Conservation (phyloP, 1,140 invertebrate genomes). For the Halesus radiatus region DNA sequence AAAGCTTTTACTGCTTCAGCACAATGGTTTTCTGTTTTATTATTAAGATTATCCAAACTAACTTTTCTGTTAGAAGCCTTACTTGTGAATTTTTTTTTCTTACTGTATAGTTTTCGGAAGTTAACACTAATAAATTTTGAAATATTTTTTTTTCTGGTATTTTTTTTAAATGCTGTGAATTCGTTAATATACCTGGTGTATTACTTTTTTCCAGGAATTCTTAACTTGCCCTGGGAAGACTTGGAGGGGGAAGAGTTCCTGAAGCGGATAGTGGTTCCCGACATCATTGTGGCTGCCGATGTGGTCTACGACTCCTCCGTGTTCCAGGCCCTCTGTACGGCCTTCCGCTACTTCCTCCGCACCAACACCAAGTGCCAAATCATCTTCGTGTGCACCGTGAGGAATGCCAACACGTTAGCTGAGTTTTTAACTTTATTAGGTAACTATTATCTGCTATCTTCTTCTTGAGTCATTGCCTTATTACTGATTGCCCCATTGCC, state of each 20-base stretch:
- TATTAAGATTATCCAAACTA: no score
- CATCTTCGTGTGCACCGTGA: constrained; percentile 32
- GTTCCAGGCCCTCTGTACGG: constrained; percentile 19
- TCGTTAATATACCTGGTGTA: no score
- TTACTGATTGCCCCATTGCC: no score
- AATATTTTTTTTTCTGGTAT: no score
- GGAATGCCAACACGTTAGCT: constrained; percentile 16
- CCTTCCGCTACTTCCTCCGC: constrained; percentile 32
- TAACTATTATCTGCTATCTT: not conserved
- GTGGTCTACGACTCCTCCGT: constrained; percentile 40
- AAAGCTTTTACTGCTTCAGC: no score
- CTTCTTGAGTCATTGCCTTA: no score
- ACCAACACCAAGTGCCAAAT: constrained; percentile 11
- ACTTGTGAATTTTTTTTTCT: no score
- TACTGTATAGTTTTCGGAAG: no score
- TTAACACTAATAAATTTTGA: no score
- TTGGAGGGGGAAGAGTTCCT: constrained; percentile 3
- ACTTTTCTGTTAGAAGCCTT: no score
- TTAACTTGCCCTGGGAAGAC: constrained; percentile 40
- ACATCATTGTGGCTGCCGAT: constrained; percentile 28
- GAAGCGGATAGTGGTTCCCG: constrained; percentile 11
- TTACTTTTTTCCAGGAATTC: constrained; percentile 23
- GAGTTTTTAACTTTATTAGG: constrained; percentile 31
- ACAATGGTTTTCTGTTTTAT: not conserved
- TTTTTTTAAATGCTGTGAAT: no score